Conservation (phyloP, 2,888 invertebrate species). For the Operophtera brumata region DNA sequence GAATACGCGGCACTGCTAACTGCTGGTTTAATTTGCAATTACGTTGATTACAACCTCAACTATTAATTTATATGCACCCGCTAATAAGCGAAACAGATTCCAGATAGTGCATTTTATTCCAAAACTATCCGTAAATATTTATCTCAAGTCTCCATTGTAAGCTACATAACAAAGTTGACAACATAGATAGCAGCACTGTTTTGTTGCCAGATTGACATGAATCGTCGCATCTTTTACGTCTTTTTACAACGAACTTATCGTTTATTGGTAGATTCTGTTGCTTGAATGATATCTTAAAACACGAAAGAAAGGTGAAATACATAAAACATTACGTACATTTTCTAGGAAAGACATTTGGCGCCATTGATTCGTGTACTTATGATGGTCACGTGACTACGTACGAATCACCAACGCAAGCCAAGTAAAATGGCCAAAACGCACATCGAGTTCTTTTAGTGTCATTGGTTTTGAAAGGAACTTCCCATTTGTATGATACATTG, state of each 20-base stretch:
- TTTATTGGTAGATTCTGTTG: conserved; percentile 6
- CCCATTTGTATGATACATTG: conserved; percentile 69
- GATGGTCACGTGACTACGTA: conserved; percentile 79
- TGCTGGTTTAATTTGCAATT: not conserved
- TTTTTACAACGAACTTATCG: conserved; percentile 45
- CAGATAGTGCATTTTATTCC: conserved; percentile 58
- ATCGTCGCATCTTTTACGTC: conserved; percentile 66
- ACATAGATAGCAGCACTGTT: conserved; percentile 88
- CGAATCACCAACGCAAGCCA: conserved; percentile 81
- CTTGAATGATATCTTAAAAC: conserved; percentile 38
- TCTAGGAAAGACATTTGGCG: conserved; percentile 78
- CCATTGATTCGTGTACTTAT: conserved; percentile 75
- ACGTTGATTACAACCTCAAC: not conserved
- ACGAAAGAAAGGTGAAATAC: conserved; percentile 44
- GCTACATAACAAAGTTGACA: conserved; percentile 85
- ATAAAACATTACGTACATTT: conserved; percentile 71
- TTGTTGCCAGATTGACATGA: conserved; percentile 81
- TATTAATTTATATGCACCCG: conserved; percentile 44
- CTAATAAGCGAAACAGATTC: conserved; percentile 40
- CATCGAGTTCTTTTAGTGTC: conserved; percentile 78
- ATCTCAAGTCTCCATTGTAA: conserved; percentile 83
- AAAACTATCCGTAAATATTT: conserved; percentile 81
- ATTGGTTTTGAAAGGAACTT: conserved; percentile 74
- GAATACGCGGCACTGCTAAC: conserved; percentile 27
- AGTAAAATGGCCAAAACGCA: conserved; percentile 81